phyloP scores from a whole-genome alignment of 2,888 invertebrate species.

The Ornithoptera priamus region DNA sequence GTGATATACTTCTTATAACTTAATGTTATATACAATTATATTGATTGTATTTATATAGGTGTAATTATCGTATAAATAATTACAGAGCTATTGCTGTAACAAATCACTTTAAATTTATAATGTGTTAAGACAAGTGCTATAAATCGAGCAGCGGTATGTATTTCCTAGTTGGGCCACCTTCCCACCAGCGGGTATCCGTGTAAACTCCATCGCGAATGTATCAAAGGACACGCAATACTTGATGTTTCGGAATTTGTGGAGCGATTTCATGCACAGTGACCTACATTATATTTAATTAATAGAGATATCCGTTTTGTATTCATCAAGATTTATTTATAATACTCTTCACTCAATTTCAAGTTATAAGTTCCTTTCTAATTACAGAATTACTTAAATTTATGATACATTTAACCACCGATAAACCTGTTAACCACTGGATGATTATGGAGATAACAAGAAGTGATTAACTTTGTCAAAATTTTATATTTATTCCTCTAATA shows the following conservation, averaged over 20 bases:
- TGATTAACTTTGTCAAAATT: no score
- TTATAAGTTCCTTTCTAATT: no score
- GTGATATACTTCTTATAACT: no score
- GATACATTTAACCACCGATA: no score
- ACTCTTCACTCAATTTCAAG: no score
- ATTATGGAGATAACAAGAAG: no score
- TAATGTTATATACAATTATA: no score
- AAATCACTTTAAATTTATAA: slow-evolving; percentile 26
- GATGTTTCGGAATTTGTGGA: background rate
- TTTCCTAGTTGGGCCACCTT: slow-evolving; percentile 20
- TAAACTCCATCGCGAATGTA: slow-evolving; percentile 4
- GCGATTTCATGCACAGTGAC: background rate
- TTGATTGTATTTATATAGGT: background rate
- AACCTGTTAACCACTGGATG: no score
- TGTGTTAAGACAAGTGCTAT: slow-evolving; percentile 24
- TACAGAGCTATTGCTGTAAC: slow-evolving; percentile 13
- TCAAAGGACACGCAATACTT: slow-evolving; percentile 1
- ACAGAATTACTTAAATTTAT: no score
- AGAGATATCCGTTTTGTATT: background rate
- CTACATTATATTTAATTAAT: background rate
- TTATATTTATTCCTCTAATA: no score
- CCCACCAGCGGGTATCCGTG: background rate
- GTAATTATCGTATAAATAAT: slow-evolving; percentile 13
- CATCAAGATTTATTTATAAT: no score
- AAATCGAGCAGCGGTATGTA: slow-evolving; percentile 15